phyloP scores from a whole-genome alignment of 2,888 invertebrate species.

The Phaedon cochleariae region DNA sequence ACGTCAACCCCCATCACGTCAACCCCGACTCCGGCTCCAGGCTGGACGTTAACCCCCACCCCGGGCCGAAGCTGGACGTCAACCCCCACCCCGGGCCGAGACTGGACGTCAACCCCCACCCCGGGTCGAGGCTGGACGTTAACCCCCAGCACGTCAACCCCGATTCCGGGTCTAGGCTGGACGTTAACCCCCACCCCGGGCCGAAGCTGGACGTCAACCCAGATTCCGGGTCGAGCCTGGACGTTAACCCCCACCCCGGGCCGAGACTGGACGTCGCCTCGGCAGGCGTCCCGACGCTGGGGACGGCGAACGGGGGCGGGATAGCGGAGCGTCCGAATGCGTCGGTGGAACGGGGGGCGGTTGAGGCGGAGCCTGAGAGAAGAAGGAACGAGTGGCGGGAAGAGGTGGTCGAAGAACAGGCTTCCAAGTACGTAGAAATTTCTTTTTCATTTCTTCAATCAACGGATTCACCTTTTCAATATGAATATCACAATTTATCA shows the following conservation, averaged over 20 bases:
- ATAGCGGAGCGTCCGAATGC: not conserved
- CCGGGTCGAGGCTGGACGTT: too few species aligned
- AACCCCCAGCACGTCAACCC: not conserved
- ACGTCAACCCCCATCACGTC: not conserved
- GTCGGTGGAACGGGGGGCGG: conserved; percentile 36
- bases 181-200: conserved; percentile 47
- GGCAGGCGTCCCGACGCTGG: not conserved
- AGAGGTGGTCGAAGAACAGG: conserved; percentile 38
- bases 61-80: conserved; percentile 44
- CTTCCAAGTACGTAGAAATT: not conserved
- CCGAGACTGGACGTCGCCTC: too few species aligned
- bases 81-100: conserved; percentile 58
- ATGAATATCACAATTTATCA: too few species aligned
- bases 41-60: conserved; percentile 41
- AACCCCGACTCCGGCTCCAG: not conserved
- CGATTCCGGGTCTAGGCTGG: too few species aligned
- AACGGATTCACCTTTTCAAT: too few species aligned
- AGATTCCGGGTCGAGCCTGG: conserved; percentile 63
- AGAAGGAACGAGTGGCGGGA: conserved; percentile 55
- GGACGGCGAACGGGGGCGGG: conserved; percentile 9
- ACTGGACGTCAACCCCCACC: conserved; percentile 66
- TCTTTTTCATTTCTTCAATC: not conserved
- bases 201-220: conserved; percentile 37
- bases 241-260: conserved; percentile 64
- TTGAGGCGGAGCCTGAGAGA: conserved; percentile 34